Base-by-base conservation (phyloP, 2,113 vertebrate genomes). In the Morone chrysops region DNA sequence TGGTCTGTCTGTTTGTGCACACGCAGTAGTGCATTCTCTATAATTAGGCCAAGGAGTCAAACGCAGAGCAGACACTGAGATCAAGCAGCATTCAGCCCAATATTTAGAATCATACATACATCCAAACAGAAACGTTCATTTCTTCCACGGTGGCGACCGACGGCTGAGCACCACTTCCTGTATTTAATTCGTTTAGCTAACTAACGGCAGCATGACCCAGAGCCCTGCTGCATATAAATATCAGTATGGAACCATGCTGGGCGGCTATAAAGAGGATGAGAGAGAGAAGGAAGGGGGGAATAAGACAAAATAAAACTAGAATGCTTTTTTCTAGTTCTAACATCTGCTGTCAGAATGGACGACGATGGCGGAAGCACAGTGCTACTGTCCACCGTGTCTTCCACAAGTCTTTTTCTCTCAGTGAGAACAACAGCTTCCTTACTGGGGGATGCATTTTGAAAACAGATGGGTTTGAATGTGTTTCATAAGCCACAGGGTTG, bases 31-130 rank as follows among this genome's bases (percentile, higher is more conserved):
- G 83, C 31, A 38, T 1, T 18, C n/a, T 31, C 81, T 82, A 82
- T 92, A 92, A 93, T 90, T 82, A 90, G 88, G 71, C 78, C 81
- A 70, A 10, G 41, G 68, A 91, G 83, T 90, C 78, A 84, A 81
- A 87, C 74, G 51, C 75, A 31, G 31, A 31, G 60, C 6, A 83
- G 70, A 79, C 69, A 90, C 77, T 84, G 85, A 88, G 90, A 70
- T 73, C 84, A 83, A 48, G 68, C 31, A 12, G 75, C 87, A 63
- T 22, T 5, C 61, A 7, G 63, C 7, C 0, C 56, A 81, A 75
- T 89, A 83, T 89, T 82, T 31, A 31, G 31, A 88, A 85, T 82
- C 79, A 75, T 69, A 80, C 69, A 76, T 62, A 7, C 54, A 31
- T 22, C 60, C 70, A 56, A 69, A 66, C 84, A 54, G 11, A 67